Percentiles rank a stretch among this genome's conserved stretches.
phyloP scores from a whole-genome alignment of 2,888 invertebrate genomes.

The Loripinus fragilis region DNA sequence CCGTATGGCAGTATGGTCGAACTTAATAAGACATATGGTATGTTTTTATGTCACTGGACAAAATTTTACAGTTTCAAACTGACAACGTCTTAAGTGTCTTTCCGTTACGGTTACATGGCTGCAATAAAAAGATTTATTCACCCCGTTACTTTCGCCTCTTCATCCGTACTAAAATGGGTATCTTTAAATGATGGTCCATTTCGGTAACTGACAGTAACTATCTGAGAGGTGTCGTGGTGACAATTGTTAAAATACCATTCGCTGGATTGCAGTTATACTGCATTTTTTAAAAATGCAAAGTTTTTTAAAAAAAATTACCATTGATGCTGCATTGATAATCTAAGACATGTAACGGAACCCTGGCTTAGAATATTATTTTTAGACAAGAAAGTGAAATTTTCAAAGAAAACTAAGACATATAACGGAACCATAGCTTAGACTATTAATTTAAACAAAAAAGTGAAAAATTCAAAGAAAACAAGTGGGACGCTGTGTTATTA shows the following conservation, averaged over 20 bases:
- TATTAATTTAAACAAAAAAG: neutral
- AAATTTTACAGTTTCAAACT: constrained; percentile 9
- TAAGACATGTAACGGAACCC: too few species aligned
- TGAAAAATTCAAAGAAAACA: neutral
- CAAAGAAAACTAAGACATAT: too few species aligned
- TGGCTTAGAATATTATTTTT: too few species aligned
- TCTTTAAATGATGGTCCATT: neutral
- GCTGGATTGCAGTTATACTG: neutral
- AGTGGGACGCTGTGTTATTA: too few species aligned
- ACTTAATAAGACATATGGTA: too few species aligned
- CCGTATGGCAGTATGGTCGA: too few species aligned
- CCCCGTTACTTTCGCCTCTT: constrained; percentile 15
- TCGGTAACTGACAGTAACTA: constrained; percentile 10
- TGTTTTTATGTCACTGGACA: too few species aligned
- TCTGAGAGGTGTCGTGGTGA: neutral
- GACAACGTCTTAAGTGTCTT: constrained; percentile 12
- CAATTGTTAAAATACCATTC: neutral
- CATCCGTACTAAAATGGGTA: constrained; percentile 6
- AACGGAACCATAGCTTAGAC: too few species aligned
- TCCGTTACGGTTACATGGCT: constrained; percentile 14
- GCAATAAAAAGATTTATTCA: constrained; percentile 13
- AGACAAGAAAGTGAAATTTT: too few species aligned
- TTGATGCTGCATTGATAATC: too few species aligned
- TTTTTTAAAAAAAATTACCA: too few species aligned
- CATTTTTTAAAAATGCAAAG: too few species aligned